Conservation (phyloP, 1,140 invertebrate genomes). For the Sitophilus oryzae region DNA sequence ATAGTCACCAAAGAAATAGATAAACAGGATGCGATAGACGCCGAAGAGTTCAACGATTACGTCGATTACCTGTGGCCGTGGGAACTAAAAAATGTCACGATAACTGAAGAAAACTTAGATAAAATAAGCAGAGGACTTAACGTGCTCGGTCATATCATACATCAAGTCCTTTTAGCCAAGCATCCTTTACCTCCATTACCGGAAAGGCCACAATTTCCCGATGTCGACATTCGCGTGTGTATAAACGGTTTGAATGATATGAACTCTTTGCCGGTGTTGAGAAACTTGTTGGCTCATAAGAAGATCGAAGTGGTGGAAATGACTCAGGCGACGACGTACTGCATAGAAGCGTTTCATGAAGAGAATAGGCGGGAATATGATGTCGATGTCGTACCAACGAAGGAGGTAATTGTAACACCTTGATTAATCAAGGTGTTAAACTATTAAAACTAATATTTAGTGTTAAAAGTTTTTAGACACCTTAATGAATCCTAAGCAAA, state of each 20-base stretch:
- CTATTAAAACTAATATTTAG: too few species aligned
- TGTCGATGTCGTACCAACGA: too few species aligned
- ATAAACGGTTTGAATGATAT: conserved; percentile 48
- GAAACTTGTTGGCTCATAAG: conserved; percentile 44
- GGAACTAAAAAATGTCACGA: conserved; percentile 27
- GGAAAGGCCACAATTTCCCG: conserved; percentile 40
- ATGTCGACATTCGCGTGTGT: conserved; percentile 45
- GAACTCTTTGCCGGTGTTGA: conserved; percentile 42
- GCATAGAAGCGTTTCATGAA: conserved; percentile 48
- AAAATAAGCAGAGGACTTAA: conserved; percentile 39
- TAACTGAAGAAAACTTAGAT: conserved; percentile 5
- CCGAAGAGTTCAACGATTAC: conserved; percentile 43
- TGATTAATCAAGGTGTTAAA: too few species aligned
- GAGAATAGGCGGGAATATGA: conserved; percentile 47
- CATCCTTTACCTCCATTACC: conserved; percentile 46
- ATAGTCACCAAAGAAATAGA: conserved; percentile 30
- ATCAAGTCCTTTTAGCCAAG: conserved; percentile 51
- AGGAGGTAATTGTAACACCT: too few species aligned
- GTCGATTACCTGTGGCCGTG: conserved; percentile 37
- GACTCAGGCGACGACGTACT: conserved; percentile 52
- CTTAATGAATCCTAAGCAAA: too few species aligned
- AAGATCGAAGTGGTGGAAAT: conserved; percentile 50
- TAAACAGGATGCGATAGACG: conserved; percentile 37
- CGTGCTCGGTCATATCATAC: conserved; percentile 50
- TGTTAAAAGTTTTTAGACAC: too few species aligned